Percentiles rank a stretch among this genome's conserved stretches.
phyloP scores from a whole-genome alignment of 2,797 vertebrate genomes.

The Sebastolobus alascanus region DNA sequence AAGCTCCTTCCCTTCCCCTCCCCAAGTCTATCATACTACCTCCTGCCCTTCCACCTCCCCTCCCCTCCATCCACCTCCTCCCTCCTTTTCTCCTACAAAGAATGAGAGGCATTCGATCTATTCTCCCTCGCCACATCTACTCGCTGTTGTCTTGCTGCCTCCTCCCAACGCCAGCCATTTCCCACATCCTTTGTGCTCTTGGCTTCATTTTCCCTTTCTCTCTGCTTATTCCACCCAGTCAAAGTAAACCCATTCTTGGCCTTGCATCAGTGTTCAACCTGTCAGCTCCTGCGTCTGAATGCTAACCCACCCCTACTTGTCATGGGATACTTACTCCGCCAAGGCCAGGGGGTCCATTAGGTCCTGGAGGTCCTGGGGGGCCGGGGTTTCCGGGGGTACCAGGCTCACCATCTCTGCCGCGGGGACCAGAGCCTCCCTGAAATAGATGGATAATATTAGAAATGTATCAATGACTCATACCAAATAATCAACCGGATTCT shows the following conservation, averaged over 20 bases:
- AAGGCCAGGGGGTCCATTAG: constrained; percentile 88
- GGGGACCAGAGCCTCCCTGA: constrained; percentile 90
- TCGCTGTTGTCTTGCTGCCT: constrained; percentile 55
- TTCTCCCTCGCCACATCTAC: constrained; percentile 61
- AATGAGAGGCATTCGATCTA: constrained; percentile 73
- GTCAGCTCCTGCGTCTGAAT: constrained; percentile 44
- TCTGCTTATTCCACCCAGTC: constrained; percentile 40
- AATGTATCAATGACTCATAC: background rate
- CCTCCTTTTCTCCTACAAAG: constrained; percentile 64
- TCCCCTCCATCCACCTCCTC: constrained; percentile 40
- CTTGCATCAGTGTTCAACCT: constrained; percentile 37
- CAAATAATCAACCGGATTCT: background rate
- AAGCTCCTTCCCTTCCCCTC: constrained; percentile 38
- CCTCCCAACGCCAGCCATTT: constrained; percentile 46
- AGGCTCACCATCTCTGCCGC: constrained; percentile 96
- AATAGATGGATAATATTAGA: constrained; percentile 7
- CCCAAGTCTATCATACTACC: constrained; percentile 49
- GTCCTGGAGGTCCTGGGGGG: constrained; percentile 89
- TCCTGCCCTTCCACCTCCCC: constrained; percentile 45
- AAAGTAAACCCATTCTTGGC: constrained; percentile 38
- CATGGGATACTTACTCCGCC: constrained; percentile 90
- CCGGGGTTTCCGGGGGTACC: constrained; percentile 96
- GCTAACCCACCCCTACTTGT: background rate
- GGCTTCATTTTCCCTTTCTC: constrained; percentile 43
- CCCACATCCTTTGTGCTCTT: constrained; percentile 66